Base-by-base conservation (phyloP, 2,888 invertebrate species). In the Drosophila helvetica region DNA sequence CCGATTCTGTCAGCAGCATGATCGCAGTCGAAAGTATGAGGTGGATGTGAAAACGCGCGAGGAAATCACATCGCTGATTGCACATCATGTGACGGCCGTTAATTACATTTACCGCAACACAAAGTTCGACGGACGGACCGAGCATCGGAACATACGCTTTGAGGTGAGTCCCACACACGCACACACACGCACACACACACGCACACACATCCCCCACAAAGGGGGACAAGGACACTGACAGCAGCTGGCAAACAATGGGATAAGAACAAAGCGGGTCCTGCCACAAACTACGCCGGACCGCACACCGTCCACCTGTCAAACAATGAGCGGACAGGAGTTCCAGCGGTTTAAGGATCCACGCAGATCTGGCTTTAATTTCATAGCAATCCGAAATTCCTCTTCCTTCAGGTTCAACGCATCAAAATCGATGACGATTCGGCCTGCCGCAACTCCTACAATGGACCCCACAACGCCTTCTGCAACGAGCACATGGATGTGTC, bases 401-500 rank as follows among this genome's bases (percentile, higher is more conserved):
- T 22, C 19, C 0, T 27, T 0, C 55, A 83, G 92, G 92, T 91
- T 69, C 91, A 91, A 90, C 88, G 91, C 78, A 92, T 93, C 59
- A 93, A 98, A 96, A 98, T 98, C 91, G 98, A 98, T 92, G 98
- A 98, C 90, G 96, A 98, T 90, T 95, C 96, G 0, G 96, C 97
- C 87, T 95, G 95, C 89, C 94, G 94, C 55, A 90, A 90, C 30
- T 92, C 93, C 19, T 93, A 93, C 64, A 94, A 94, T 78, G 94
- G 94, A 56, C 96, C 96, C 72, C 94, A 94, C 78, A 97, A 97
- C 93, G 96, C 96, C 77, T 99, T 98, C 92, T 99, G 99, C 91
- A 94, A 96, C 92, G 97, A 97, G 90, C 99, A 99, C 92, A 98
- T 99, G 89, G 99, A 99, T 92, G 99, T 99, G 74, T 98, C 98